A percentile compares a stretch with the other conserved stretches of the same genome.
phyloP scores from a whole-genome alignment of 2,888 invertebrate species.

The Mimas tiliae region DNA sequence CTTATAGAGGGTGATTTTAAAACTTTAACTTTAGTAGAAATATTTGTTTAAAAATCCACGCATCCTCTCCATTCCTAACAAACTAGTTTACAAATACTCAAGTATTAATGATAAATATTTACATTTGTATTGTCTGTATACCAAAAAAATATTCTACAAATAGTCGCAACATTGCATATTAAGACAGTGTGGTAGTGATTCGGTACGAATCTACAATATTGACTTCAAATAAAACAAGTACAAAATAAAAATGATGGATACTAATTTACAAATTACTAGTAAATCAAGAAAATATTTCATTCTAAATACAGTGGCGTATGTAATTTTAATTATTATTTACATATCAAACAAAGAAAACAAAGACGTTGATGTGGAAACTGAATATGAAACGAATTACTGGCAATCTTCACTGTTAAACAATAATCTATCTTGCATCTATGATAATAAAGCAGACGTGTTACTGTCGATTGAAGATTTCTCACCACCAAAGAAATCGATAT shows the following conservation, averaged over 20 bases:
- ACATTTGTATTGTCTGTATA: background rate
- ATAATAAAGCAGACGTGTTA: background rate
- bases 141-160: background rate
- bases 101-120: background rate
- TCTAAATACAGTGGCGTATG: background rate
- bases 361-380: background rate
- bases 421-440: conserved; percentile 13
- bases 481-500: conserved; percentile 75
- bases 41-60: background rate
- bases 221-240: background rate
- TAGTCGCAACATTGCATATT: background rate
- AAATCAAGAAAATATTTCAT: conserved; percentile 7
- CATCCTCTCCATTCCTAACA: conserved; percentile 5
- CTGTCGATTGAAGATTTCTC: background rate
- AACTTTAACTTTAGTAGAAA: background rate
- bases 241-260: background rate
- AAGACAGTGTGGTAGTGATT: background rate
- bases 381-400: conserved; percentile 1
- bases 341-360: conserved; percentile 2
- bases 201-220: background rate
- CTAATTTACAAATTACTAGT: background rate
- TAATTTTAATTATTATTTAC: conserved; percentile 8
- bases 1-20: no score
- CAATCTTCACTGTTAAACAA: conserved; percentile 3
- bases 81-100: conserved; percentile 2